A percentile compares a stretch with the other conserved stretches of the same genome.
Evolutionary conservation across 2,797 vertebrate species (phyloP).

Genomic region (Hapalemur alaotrensis): DNA sequence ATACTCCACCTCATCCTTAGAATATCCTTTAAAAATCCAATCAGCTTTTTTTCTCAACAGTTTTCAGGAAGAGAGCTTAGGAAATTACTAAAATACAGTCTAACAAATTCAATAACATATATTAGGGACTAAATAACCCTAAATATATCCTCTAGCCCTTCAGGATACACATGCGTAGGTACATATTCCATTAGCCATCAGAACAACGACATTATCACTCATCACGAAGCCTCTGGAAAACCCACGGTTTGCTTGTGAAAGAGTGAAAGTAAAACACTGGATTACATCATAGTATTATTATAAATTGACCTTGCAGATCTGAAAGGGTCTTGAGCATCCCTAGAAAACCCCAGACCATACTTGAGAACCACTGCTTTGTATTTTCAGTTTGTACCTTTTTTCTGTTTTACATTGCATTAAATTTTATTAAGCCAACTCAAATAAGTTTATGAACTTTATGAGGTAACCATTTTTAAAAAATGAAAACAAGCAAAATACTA

Average conservation of each 20-base stretch:
- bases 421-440: background rate
- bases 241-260: background rate
- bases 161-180: too few relatives aligned
- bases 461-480: background rate
- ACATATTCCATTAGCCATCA: background rate
- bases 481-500: background rate
- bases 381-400: background rate
- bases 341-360: background rate
- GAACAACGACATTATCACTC: background rate
- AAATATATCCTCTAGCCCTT: background rate
- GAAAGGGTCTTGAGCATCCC: background rate
- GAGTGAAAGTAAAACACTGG: background rate
- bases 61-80: background rate
- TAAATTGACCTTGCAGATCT: background rate
- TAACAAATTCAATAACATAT: background rate
- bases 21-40: background rate
- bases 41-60: background rate
- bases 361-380: background rate
- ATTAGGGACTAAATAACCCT: background rate
- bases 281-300: background rate
- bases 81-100: background rate
- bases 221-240: background rate
- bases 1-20: background rate
- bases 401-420: background rate
- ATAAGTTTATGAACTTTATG: background rate